Conservation (phyloP, 1,140 invertebrate species). For the Caerostris extrusa region DNA sequence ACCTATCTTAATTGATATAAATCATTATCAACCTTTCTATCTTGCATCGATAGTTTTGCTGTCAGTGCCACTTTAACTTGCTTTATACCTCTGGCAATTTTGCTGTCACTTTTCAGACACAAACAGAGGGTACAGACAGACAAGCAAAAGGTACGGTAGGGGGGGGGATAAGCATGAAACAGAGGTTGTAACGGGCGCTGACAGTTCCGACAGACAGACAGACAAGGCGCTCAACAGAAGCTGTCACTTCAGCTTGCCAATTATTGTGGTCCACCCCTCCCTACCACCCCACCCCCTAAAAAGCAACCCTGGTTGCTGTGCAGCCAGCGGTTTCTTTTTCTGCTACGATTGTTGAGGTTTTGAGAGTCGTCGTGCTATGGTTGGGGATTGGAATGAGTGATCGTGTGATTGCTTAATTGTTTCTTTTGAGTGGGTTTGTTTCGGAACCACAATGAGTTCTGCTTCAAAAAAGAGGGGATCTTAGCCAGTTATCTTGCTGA, state of each 20-base stretch:
- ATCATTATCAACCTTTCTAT: conserved; percentile 21
- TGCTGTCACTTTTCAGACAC: conserved; percentile 60
- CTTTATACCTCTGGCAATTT: conserved; percentile 52
- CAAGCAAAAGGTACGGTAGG: neutral
- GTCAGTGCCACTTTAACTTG: conserved; percentile 22
- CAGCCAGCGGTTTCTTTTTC: neutral
- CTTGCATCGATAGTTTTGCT: conserved; percentile 12
- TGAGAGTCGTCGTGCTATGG: neutral
- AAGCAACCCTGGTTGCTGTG: neutral
- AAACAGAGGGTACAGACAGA: conserved; percentile 54
- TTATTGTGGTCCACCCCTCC: conserved; percentile 40
- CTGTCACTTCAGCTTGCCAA: conserved; percentile 76
- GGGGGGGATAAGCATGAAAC: conserved; percentile 44
- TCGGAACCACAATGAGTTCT: neutral
- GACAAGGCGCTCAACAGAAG: conserved; percentile 75
- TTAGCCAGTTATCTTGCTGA: neutral
- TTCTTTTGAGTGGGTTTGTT: neutral
- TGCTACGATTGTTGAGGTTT: neutral
- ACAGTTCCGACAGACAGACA: conserved; percentile 74
- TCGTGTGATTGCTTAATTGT: conserved; percentile 32
- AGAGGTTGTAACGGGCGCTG: conserved; percentile 72
- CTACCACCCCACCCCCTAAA: too few species aligned
- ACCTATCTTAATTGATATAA: conserved; percentile 2
- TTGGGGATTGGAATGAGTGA: neutral
- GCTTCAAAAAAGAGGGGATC: neutral